A percentile compares a stretch with the other conserved stretches of the same genome.
Conservation (phyloP, 2,888 invertebrate genomes). For the Platypus cylindrus region DNA sequence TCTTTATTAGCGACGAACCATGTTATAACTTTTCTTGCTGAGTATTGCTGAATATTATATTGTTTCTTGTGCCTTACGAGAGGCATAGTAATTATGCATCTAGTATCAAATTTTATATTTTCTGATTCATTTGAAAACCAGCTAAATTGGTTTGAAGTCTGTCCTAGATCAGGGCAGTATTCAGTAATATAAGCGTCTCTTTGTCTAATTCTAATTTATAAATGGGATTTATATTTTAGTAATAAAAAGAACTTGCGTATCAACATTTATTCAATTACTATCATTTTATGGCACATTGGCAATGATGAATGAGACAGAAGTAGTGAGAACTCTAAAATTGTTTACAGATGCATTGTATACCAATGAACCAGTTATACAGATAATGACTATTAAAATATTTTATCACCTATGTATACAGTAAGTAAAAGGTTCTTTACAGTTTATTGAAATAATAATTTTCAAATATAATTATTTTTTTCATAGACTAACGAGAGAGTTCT, state of each 20-base stretch:
- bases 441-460: constrained; percentile 2
- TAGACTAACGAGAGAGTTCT: constrained; percentile 21
- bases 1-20: no score
- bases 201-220: no score
- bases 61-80: no score
- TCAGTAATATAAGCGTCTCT: no score
- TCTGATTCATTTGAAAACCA: no score
- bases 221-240: no score
- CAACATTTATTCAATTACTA: constrained; percentile 18
- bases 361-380: constrained; percentile 14
- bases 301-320: constrained; percentile 18
- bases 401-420: constrained; percentile 20
- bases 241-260: constrained; percentile 10
- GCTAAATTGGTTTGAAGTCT: no score
- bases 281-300: constrained; percentile 19
- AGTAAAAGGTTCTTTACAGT: constrained; percentile 8
- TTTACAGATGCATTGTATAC: constrained; percentile 13
- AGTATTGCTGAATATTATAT: no score
- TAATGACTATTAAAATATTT: constrained; percentile 18
- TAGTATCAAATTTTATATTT: no score
- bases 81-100: no score
- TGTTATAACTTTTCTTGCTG: no score
- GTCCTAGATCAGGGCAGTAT: no score
- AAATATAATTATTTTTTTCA: constrained; percentile 1
- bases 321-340: constrained; percentile 14